Evolutionary conservation across 1,140 invertebrate species (phyloP).

Genomic region (Phenacoccus solenopsis): DNA sequence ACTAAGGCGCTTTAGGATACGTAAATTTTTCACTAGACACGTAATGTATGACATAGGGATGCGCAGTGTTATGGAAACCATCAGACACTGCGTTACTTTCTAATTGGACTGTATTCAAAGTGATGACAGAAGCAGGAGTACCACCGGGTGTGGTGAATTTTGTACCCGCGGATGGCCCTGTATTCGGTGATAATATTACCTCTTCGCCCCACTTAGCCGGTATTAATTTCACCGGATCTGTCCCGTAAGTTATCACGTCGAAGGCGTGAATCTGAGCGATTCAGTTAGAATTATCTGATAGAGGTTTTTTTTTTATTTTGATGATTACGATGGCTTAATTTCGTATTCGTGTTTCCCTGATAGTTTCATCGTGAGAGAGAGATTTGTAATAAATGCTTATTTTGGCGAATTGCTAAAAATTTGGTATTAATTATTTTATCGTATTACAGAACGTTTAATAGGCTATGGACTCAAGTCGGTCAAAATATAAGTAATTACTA

Average conservation of each 20-base stretch:
- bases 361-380: too few species aligned
- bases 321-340: too few species aligned
- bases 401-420: too few species aligned
- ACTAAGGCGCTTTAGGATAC: neutral
- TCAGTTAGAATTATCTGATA: too few species aligned
- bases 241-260: conserved; percentile 53
- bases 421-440: too few species aligned
- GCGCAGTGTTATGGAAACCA: conserved; percentile 94
- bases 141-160: conserved; percentile 96
- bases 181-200: conserved; percentile 88
- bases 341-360: too few species aligned
- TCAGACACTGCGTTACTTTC: conserved; percentile 94
- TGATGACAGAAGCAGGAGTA: conserved; percentile 83
- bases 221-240: conserved; percentile 95
- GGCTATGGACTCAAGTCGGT: conserved; percentile 85
- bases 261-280: too few species aligned
- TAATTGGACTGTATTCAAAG: conserved; percentile 89
- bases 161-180: conserved; percentile 84
- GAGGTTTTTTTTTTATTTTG: too few species aligned
- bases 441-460: conserved; percentile 72
- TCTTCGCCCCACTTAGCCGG: conserved; percentile 72
- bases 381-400: too few species aligned
- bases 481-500: conserved; percentile 73
- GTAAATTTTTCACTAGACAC: neutral
- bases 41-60: conserved; percentile 54